These are phyloP conservation scores for Halesus radiatus DNA, from an alignment of 1,140 invertebrate species.

Conservation along the genomic window DNA sequence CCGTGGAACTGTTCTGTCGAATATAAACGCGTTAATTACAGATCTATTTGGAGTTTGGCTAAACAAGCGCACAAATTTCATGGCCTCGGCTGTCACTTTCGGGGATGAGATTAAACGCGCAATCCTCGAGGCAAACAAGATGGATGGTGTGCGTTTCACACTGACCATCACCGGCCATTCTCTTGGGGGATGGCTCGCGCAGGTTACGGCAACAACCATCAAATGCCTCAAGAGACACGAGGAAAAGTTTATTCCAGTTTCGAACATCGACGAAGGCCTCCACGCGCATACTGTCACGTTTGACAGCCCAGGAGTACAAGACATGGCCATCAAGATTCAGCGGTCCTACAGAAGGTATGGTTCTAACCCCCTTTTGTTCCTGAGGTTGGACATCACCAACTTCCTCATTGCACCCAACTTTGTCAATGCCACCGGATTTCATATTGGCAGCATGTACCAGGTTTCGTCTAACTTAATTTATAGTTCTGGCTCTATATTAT, in stretches of 20 bases:
- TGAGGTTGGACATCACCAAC: too few species aligned
- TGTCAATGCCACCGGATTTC: too few species aligned
- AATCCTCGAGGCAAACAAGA: neutral
- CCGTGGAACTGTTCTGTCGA: neutral
- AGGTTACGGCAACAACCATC: neutral
- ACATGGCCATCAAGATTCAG: neutral
- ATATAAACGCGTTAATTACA: too few species aligned
- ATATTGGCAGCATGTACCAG: too few species aligned
- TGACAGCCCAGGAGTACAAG: neutral
- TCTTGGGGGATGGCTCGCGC: slow-evolving; percentile 7
- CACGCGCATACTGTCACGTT: neutral
- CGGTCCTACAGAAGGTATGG: too few species aligned
- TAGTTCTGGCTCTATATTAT: too few species aligned
- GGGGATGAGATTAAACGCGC: neutral
- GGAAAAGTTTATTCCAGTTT: neutral
- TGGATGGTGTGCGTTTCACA: neutral
- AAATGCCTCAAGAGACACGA: neutral
- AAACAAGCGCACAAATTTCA: neutral
- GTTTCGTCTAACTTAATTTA: too few species aligned
- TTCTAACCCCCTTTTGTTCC: too few species aligned
- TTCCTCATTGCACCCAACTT: too few species aligned
- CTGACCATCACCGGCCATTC: slow-evolving; percentile 3
- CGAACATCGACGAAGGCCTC: neutral
- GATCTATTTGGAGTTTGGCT: neutral
- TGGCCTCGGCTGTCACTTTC: slow-evolving; percentile 2